Evolutionary conservation across 2,888 invertebrate genomes (phyloP), one percentile per base, ranked within the genome.

Genomic region (Drosophila ustulata): DNA sequence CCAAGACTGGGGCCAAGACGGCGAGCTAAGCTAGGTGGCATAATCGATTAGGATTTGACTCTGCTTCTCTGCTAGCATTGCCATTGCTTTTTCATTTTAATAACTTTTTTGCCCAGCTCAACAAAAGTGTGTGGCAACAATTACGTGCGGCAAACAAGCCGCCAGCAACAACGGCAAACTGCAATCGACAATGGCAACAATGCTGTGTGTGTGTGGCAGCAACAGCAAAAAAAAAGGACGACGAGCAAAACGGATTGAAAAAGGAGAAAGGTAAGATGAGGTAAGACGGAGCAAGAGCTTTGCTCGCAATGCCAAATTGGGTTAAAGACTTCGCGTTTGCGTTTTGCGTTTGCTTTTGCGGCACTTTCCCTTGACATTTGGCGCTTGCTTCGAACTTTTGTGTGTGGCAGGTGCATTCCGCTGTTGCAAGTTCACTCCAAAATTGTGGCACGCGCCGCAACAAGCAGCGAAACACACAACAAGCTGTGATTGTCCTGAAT

Each of bases 361-460:
- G 41, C 62, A 64, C 50, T 39, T 71, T 88, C 88, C 88, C 85
- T 86, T 86, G 85, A 86, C 88, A 88, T 86, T 86, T 83, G 80
- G 66, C 57, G 63, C 64, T 57, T 55, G 56, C 34, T 9, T 13
- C 30, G 13, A 52, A 67, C 66, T 74, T 68, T 70, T 53, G 13
- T 18, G 39, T 7, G 18, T 58, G 49, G 71, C 71, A 73, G 50
- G 39, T 70, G 66, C 65, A 67, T 34, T 62, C 4, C 62, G 52
- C 43, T 32, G 56, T 26, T 52, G 58, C 57, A 69, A 67, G 59
- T 41, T 71, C 39, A 13, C 13, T 3, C 13, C 80, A 84, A 84
- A 87, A 87, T 83, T 82, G 82, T 55, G 70, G 76, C 86, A 85
- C 86, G 86, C 80, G 76, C 73, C 56, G 73, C 61, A 68, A 67